A percentile compares a stretch with the other conserved stretches of the same genome.
These are phyloP conservation scores for Pangasius mekongensis DNA, from an alignment of 2,797 vertebrate genomes.

Conservation along the genomic window DNA sequence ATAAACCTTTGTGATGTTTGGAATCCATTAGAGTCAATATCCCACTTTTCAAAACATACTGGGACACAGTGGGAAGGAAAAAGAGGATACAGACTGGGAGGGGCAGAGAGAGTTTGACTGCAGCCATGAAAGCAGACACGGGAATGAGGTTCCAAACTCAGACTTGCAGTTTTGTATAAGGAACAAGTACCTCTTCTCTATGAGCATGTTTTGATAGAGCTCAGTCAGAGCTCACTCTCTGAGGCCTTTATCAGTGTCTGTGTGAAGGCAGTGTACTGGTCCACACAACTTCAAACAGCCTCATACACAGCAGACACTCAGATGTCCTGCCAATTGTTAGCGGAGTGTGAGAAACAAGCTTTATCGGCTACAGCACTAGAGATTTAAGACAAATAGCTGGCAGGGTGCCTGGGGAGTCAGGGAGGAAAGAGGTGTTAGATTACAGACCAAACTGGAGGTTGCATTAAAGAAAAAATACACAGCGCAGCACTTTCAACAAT, in stretches of 20 bases:
- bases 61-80: constrained; percentile 59
- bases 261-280: constrained; percentile 61
- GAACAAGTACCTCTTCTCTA: neutral
- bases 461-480: constrained; percentile 60
- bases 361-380: constrained; percentile 68
- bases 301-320: constrained; percentile 68
- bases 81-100: constrained; percentile 56
- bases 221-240: constrained; percentile 10
- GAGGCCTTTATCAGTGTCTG: constrained; percentile 29
- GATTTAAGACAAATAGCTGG: constrained; percentile 73
- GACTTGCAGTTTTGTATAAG: neutral
- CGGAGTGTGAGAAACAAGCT: constrained; percentile 70
- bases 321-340: constrained; percentile 74
- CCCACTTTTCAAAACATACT: constrained; percentile 81
- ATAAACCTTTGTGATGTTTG: constrained; percentile 83
- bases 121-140: constrained; percentile 28
- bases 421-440: constrained; percentile 63
- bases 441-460: constrained; percentile 71
- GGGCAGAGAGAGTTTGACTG: constrained; percentile 49
- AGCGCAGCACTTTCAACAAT: constrained; percentile 74
- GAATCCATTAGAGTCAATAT: constrained; percentile 83
- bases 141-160: constrained; percentile 36
- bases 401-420: constrained; percentile 60
- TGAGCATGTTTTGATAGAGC: constrained; percentile 27
- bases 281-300: constrained; percentile 69